These are phyloP conservation scores for Notechis scutatus DNA, from an alignment of 2,113 vertebrate genomes.

Conservation along the genomic window DNA sequence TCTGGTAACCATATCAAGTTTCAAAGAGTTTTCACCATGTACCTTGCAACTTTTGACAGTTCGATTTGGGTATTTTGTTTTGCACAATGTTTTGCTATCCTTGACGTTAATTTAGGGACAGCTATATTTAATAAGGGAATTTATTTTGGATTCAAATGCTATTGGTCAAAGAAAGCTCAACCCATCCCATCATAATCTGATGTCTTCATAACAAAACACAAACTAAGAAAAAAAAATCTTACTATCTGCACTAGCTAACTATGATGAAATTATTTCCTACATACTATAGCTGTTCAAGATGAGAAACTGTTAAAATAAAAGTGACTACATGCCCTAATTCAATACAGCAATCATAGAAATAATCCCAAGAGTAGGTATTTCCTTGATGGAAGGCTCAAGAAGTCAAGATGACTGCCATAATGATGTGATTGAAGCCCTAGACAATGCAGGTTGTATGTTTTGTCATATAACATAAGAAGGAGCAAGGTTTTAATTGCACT, in stretches of 20 bases:
- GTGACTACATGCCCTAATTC: not conserved
- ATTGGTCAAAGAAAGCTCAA: not conserved
- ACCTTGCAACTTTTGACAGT: not conserved
- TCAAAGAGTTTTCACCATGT: accelerated
- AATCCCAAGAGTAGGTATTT: not conserved
- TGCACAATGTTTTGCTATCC: not conserved
- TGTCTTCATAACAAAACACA: not conserved
- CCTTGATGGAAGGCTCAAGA: not conserved
- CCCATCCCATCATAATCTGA: not conserved
- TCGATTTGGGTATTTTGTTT: not conserved
- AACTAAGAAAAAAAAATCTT: not conserved
- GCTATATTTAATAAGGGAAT: not conserved
- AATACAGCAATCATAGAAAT: not conserved
- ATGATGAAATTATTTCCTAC: not conserved
- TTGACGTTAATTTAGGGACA: not conserved
- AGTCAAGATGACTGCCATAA: not conserved
- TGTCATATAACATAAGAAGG: not conserved
- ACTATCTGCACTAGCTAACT: not conserved
- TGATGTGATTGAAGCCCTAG: not conserved
- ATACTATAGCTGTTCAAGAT: not conserved
- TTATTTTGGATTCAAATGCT: not conserved
- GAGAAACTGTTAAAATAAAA: not conserved
- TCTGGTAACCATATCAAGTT: not conserved
- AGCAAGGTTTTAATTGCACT: not conserved
- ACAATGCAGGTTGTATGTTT: not conserved